Evolutionary conservation across 2,888 invertebrate genomes (phyloP), one percentile per base, ranked within the genome.

Genomic region (Perithous albicinctus): DNA sequence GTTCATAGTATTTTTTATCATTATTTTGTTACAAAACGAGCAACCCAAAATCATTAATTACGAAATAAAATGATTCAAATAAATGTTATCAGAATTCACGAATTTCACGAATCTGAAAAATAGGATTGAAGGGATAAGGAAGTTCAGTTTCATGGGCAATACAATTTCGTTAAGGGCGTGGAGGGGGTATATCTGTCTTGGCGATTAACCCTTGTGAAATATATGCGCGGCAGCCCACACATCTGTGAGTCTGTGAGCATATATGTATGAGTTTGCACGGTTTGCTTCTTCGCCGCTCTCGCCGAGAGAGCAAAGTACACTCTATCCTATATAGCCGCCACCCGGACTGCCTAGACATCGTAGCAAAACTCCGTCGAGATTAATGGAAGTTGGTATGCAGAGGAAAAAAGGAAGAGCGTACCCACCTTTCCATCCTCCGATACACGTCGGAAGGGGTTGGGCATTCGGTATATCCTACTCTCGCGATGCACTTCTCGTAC

Each of bases 311-410:
- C 48, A 23, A 0, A 29, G 15, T 1, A 29, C 56, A n/a, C 5
- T 12, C 3, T 26, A 61, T 74, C 7, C 26, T 38, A 48, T 35
- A 18, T 26, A 48, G 32, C 18, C 38, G 66, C 43, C 10, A 70
- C 48, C 46, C 56, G 32, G 23, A 43, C 32, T 48, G 32, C 26
- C 56, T 72, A 59, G 67, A 67, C 29, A 61, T 48, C 72, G 72
- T 38, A 41, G 73, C 41, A 15, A 67, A 73, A 46, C 41, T 61
- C 51, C 23, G 61, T 43, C 75, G 73, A 83, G 85, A 86, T 83
- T 83, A 85, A 86, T 85, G 82, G 79, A 84, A 73, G 72, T 78
- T 80, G 80, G 78, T 85, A 70, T 76, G 82, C 78, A 46, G 32
- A 48, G n/a, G 67, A n/a, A 43, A 56, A 75, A 78, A 70, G 59